Conservation (phyloP, 2,113 vertebrate species). For the Blennius ocellaris region DNA sequence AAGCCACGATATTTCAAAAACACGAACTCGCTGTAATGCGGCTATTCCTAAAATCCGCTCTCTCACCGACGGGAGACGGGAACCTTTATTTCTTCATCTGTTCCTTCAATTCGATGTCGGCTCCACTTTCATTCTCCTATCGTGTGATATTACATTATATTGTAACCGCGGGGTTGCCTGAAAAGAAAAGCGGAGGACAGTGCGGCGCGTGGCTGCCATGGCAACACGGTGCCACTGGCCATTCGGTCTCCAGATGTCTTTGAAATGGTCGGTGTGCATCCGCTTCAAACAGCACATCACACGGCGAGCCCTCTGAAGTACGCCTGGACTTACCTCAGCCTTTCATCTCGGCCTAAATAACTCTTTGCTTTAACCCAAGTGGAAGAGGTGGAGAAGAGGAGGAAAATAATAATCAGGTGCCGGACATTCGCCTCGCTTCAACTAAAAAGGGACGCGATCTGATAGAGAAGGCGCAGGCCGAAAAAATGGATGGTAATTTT, state of each 20-base stretch:
- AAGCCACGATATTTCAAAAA: too few species aligned
- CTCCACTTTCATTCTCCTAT: constrained; percentile 32
- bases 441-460: constrained; percentile 21
- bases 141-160: constrained; percentile 27
- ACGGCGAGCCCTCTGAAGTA: constrained; percentile 61
- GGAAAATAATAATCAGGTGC: constrained; percentile 28
- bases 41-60: too few species aligned
- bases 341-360: constrained; percentile 73
- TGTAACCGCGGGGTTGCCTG: constrained; percentile 29
- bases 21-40: too few species aligned
- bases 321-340: constrained; percentile 63
- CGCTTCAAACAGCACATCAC: constrained; percentile 77
- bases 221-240: constrained; percentile 66
- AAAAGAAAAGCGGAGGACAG: constrained; percentile 37
- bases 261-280: constrained; percentile 70
- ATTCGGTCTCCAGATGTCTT: constrained; percentile 74
- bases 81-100: constrained; percentile 22
- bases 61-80: background rate
- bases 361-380: constrained; percentile 36
- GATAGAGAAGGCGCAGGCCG: background rate
- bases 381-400: constrained; percentile 29
- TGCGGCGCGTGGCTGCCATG: constrained; percentile 69
- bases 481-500: background rate
- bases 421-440: constrained; percentile 23
- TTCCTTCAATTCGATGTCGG: constrained; percentile 1